Evolutionary conservation across 1,140 invertebrate genomes (phyloP), one percentile per base, ranked within the genome.

Genomic region (Habropoda laboriosa): DNA sequence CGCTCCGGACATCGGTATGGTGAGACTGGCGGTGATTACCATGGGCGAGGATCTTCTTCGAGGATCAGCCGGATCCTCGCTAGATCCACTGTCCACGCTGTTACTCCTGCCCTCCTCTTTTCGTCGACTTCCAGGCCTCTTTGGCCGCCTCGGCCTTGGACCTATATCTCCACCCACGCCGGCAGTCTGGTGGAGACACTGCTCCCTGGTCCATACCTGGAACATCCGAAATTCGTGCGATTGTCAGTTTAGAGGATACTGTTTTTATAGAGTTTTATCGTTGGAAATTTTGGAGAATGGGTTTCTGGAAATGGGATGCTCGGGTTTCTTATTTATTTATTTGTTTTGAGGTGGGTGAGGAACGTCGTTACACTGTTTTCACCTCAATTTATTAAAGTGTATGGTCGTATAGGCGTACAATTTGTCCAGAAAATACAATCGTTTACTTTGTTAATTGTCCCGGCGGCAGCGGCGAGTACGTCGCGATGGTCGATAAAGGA

Each of bases 21-120:
- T 96, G 6, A 97, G 93, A 83, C 96, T 97, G 0, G 96, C 97
- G 1, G 96, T 97, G 81, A 98, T 96, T 6, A 97, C 95, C 87
- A 95, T 94, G 1, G 94, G 93, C 0, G 93, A 93, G 0, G 94
- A 94, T 84, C 90, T 90, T 80, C 94, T 89, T 57, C 94, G 88
- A 7, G 88, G 80, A 67, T 94, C 93, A 0, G 88, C 70, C 0
- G 91, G 91, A 79, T 93, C 93, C 64, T 94, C 92, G 85, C 92
- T 93, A 0, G 92, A 93, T 40, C 91, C 90, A 58, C 92, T 92
- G 57, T 94, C 91, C 55, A 95, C 93, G 73, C 93, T 93, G 75
- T 94, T 94, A 67, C 94, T 94, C 66, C 93, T 92, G 58, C 92
- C 92, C 58, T 94, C 93, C 13, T 94, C 87, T 89, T 93, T 90